These are phyloP conservation scores for Gnathonemus echidnorhynchus DNA, from an alignment of 2,113 vertebrate genomes.

Conservation along the genomic window DNA sequence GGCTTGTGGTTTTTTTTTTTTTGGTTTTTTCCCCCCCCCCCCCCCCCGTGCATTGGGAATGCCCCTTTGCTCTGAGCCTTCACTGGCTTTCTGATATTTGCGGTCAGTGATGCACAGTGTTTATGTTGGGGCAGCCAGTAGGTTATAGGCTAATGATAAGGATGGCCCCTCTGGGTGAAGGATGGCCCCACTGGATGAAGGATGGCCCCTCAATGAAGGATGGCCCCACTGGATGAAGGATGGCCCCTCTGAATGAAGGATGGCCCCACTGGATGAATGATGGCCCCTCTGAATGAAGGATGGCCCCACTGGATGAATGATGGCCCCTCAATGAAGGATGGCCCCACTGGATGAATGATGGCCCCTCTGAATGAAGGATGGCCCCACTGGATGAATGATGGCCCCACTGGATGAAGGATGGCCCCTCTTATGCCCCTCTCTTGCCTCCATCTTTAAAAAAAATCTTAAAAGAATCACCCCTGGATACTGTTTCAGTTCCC, in stretches of 20 bases:
- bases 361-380: too few relatives aligned
- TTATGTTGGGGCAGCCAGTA: not conserved
- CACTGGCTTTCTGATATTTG: not conserved
- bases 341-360: too few relatives aligned
- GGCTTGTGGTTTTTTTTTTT: not conserved
- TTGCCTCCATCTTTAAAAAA: not conserved
- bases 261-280: not conserved
- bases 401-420: too few relatives aligned
- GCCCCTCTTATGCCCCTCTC: not conserved
- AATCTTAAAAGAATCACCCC: not conserved
- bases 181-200: too few relatives aligned
- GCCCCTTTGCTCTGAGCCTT: not conserved
- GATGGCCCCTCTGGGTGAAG: not conserved
- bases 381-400: too few relatives aligned
- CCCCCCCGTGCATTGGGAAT: not conserved
- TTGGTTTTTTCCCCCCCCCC: too few relatives aligned
- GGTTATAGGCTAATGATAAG: not conserved
- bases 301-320: too few relatives aligned
- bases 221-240: too few relatives aligned
- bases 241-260: too few relatives aligned
- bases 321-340: too few relatives aligned
- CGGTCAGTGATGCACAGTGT: not conserved
- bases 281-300: too few relatives aligned
- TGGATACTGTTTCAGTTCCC: not conserved
- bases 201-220: not conserved